Evolutionary conservation across 1,140 invertebrate genomes (phyloP), one percentile per base, ranked within the genome.

Genomic region (Neodiprion pinetum): DNA sequence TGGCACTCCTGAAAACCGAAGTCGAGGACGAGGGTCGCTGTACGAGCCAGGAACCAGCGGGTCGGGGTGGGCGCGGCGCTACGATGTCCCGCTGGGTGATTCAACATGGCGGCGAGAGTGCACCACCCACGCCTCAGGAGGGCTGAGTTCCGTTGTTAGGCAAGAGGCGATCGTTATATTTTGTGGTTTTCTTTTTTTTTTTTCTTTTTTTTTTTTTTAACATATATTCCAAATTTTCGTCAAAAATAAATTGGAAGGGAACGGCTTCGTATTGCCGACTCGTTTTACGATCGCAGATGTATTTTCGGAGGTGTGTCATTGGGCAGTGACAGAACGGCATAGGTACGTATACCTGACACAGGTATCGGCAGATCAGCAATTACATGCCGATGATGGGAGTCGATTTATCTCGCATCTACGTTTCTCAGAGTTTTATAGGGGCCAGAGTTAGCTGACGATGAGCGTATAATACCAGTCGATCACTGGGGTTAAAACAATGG

Each of bases 281-380:
- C 2, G 28, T 40, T 40, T 3, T 40, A 40, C 28, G 28, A 40
- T 40, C 28, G 1, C 28, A 40, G 28, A 40, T 40, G 28, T 2
- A 2, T 3, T 40, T 40, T 40, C 28, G 28, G 28, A 40, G 28
- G 28, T 40, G 28, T 40, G 28, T 40, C 28, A 40, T 40, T 40
- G 28, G 28, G 28, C 5, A 40, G n/a, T 17, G 40, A 71, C 12
- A 12, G 49, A 14, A 9, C 28, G 0, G 40, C 4, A 72, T 0
- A 72, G 7, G 23, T 3, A 72, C 12, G 23, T 3, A 72, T 28
- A 17, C 2, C 7, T 17, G 21, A 12, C 23, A 17, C 12, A 76
- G 72, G 53, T 79, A 79, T 79, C 78, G 67, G 71, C 40, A 66
- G 73, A 79, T 79, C 78, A 79, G 78, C 74, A 79, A 79, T 79